These are phyloP conservation scores for Callyntrura guangdongensis DNA, from an alignment of 2,888 invertebrate species.

Conservation along the genomic window DNA sequence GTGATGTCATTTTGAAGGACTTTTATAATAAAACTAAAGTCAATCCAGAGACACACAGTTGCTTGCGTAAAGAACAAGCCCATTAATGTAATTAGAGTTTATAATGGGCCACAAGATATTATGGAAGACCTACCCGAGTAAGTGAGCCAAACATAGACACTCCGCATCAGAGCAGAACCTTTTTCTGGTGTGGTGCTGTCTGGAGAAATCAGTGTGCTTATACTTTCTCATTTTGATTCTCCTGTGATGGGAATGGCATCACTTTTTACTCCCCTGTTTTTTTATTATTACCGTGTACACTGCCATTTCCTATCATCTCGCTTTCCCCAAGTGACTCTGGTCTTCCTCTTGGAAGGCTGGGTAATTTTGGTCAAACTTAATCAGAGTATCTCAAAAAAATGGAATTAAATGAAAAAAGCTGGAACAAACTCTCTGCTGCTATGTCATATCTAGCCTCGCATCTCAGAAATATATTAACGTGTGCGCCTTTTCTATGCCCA, in stretches of 20 bases:
- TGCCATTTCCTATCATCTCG: conserved; percentile 47
- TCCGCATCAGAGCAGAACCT: conserved; percentile 43
- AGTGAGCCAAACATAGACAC: conserved; percentile 12
- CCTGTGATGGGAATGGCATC: conserved; percentile 61
- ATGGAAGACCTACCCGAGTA: conserved; percentile 27
- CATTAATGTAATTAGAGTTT: conserved; percentile 80
- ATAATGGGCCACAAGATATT: conserved; percentile 78
- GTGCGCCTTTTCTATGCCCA: no score
- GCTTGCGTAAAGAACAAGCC: conserved; percentile 69
- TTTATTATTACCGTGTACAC: conserved; percentile 6
- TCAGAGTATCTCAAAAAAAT: conserved; percentile 67
- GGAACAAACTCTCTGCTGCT: not conserved
- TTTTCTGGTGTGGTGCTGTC: conserved; percentile 49
- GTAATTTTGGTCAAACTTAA: conserved; percentile 74
- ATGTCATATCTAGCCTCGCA: no score
- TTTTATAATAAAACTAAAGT: conserved; percentile 78
- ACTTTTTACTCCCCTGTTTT: conserved; percentile 48
- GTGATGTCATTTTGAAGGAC: conserved; percentile 72
- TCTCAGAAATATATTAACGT: no score
- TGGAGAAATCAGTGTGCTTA: conserved; percentile 57
- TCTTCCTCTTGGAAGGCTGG: conserved; percentile 33
- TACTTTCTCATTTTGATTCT: conserved; percentile 56
- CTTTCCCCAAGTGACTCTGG: conserved; percentile 12
- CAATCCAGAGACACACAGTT: conserved; percentile 69
- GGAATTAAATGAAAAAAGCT: conserved; percentile 69